A percentile compares a stretch with the other conserved stretches of the same genome.
Evolutionary conservation across 1,140 invertebrate genomes (phyloP).

Genomic region (Maconellicoccus hirsutus): DNA sequence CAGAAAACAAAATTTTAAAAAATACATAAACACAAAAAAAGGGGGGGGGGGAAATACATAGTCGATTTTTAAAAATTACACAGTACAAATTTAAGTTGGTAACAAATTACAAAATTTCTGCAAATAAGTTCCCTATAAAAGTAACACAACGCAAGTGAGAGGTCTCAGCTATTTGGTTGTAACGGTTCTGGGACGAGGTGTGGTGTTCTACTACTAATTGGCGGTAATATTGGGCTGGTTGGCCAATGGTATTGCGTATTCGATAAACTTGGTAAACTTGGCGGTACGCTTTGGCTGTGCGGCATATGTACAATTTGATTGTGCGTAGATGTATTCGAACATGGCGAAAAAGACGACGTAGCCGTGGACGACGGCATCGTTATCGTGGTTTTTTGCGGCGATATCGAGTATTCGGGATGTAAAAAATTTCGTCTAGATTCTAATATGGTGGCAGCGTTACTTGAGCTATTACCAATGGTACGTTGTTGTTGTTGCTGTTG

Average conservation of each 20-base stretch:
- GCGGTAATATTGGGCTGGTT: constrained; percentile 55
- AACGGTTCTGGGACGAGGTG: constrained; percentile 59
- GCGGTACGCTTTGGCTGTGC: constrained; percentile 45
- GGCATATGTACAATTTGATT: constrained; percentile 34
- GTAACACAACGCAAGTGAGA: constrained; percentile 15
- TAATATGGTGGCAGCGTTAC: constrained; percentile 46
- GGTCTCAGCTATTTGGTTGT: constrained; percentile 36
- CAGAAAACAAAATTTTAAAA: not conserved
- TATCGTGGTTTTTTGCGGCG: constrained; percentile 33
- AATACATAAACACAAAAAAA: not conserved
- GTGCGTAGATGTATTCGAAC: constrained; percentile 41
- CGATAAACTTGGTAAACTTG: constrained; percentile 36
- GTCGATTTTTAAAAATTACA: constrained; percentile 14
- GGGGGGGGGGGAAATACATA: not conserved
- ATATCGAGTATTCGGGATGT: constrained; percentile 52
- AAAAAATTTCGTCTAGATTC: constrained; percentile 63
- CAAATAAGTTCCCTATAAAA: constrained; percentile 17
- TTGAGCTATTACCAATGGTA: constrained; percentile 24
- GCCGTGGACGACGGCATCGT: constrained; percentile 26
- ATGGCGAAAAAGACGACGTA: constrained; percentile 21
- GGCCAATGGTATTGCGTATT: constrained; percentile 49
- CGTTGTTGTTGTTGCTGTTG: constrained; percentile 43
- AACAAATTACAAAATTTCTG: constrained; percentile 19
- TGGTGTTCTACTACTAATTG: constrained; percentile 53
- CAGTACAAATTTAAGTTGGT: constrained; percentile 12